Conservation (phyloP, 2,888 invertebrate species). For the Metellina segmentata region DNA sequence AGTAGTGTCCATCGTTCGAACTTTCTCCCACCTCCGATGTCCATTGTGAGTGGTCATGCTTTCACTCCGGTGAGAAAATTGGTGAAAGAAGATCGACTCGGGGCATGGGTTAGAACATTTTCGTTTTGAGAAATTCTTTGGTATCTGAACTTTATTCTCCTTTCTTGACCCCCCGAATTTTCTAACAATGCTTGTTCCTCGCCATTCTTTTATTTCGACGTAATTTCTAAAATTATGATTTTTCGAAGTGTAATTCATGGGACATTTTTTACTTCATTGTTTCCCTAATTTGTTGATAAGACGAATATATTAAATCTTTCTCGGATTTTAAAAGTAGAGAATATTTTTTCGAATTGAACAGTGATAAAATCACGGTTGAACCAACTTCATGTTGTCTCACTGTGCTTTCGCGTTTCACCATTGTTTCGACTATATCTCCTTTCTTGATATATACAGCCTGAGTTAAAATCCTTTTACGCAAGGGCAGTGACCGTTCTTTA, state of each 20-base stretch:
- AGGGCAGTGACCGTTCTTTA: neutral
- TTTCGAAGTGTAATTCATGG: neutral
- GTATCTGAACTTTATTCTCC: constrained; percentile 38
- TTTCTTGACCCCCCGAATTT: constrained; percentile 39
- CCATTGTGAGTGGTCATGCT: constrained; percentile 47
- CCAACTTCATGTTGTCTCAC: neutral
- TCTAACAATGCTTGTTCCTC: constrained; percentile 1
- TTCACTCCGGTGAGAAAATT: constrained; percentile 24
- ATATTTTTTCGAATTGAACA: neutral
- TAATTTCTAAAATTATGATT: constrained; percentile 16
- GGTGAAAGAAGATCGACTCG: neutral
- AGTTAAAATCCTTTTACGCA: neutral
- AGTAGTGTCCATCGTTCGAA: constrained; percentile 41
- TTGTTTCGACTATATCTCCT: neutral
- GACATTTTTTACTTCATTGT: constrained; percentile 9
- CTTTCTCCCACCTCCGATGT: neutral
- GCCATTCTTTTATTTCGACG: constrained; percentile 11
- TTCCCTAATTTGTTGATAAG: neutral
- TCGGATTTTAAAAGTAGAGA: neutral
- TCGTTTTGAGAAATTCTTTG: constrained; percentile 28
- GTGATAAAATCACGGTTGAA: neutral
- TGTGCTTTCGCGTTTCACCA: neutral
- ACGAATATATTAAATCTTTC: neutral
- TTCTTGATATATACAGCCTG: neutral
- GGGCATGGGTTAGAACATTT: constrained; percentile 29